Evolutionary conservation across 2,888 invertebrate species (phyloP), one percentile per base, ranked within the genome.

Genomic region (Orthosia cruda): DNA sequence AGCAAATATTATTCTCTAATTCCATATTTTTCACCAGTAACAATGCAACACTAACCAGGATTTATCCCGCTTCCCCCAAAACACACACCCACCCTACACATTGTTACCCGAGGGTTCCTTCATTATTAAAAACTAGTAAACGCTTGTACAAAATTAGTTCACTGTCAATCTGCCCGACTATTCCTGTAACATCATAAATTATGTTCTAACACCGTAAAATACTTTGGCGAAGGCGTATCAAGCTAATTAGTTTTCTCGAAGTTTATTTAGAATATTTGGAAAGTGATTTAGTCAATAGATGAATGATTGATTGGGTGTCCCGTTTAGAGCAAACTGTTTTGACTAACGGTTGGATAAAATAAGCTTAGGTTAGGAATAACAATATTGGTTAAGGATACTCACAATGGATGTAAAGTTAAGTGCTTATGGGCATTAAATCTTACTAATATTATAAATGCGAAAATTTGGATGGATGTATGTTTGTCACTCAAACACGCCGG

Each of bases 91-190:
- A 87, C 87, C 86, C 86, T 76, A 89, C 65, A 59, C 72, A 79
- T 86, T 79, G 80, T 86, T 68, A 83, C 75, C 77, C 79, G 84
- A 87, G 86, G 90, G 91, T 89, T 88, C 83, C 85, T 89, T 90
- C 91, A 93, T 92, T 92, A 93, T 91, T 93, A 92, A 92, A 92
- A 93, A 91, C 89, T 91, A 88, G 88, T 91, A 92, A 92, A 93
- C 89, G 90, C 92, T 84, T 86, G 90, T 91, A 91, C 91, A 85
- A 91, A 94, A 95, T 96, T 95, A 94, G 94, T 95, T 89, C 66
- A 82, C 84, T 91, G 94, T 95, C 94, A 94, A 91, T 94, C 91
- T 89, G 15, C 16, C 50, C 54, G 57, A 81, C 90, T 95, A 95
- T 95, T 95, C 92, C 84, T 73, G 93, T 86, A 32, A 32, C 64